A percentile compares a stretch with the other conserved stretches of the same genome.
Conservation (phyloP, 2,888 invertebrate species). For the Leptinotarsa haldemani region DNA sequence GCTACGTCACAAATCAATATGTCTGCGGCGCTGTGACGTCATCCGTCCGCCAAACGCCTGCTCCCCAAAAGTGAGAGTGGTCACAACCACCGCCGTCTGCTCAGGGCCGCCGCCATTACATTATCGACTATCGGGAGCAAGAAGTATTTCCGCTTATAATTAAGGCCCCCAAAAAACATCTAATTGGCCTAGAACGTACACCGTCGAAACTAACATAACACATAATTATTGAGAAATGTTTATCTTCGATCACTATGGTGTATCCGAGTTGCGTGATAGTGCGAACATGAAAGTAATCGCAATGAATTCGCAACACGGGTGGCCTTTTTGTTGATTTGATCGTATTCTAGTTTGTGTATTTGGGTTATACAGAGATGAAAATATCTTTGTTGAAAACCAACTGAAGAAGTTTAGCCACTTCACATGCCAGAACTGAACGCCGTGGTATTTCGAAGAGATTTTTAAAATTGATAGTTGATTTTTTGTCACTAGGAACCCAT, state of each 20-base stretch:
- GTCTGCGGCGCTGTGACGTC: slow-evolving; percentile 54
- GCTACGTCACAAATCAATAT: slow-evolving; percentile 44
- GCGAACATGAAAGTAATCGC: slow-evolving; percentile 1
- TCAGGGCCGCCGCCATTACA: background rate
- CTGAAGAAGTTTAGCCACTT: too few species aligned
- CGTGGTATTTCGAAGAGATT: too few species aligned
- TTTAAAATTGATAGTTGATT: too few species aligned
- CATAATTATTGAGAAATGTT: slow-evolving; percentile 9
- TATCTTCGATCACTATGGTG: background rate
- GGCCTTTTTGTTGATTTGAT: background rate
- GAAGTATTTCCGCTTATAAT: background rate
- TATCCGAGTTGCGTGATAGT: background rate
- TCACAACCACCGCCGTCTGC: slow-evolving; percentile 37
- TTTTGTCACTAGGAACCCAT: too few species aligned
- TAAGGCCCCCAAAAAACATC: background rate
- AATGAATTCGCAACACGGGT: background rate
- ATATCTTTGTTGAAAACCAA: too few species aligned
- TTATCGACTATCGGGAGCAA: slow-evolving; percentile 1
- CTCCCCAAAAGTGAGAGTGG: slow-evolving; percentile 57
- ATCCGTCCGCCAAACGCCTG: slow-evolving; percentile 47
- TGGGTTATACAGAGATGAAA: too few species aligned
- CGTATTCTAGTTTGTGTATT: too few species aligned
- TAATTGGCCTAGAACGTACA: background rate
- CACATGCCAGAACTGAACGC: too few species aligned
- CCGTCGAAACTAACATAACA: background rate